phyloP scores from a whole-genome alignment of 2,113 vertebrate species.

The Furnarius figulus region DNA sequence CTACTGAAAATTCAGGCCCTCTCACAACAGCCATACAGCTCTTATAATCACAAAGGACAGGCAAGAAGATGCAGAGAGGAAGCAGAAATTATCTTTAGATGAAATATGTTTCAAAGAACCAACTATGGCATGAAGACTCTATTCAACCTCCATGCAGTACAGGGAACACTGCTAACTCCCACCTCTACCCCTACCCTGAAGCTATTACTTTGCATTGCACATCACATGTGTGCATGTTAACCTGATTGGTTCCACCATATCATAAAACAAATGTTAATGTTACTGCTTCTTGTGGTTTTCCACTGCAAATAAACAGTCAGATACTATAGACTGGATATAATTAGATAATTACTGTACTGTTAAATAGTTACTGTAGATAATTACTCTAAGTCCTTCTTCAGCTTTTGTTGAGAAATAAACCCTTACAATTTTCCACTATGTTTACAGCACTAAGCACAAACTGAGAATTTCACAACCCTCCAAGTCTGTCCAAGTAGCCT shows the following conservation, averaged over 20 bases:
- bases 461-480: neutral
- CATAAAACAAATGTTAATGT: neutral
- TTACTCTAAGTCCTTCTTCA: neutral
- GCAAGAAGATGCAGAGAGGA: rapidly evolving
- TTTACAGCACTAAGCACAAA: neutral
- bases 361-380: neutral
- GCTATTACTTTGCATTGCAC: neutral
- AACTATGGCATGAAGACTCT: neutral
- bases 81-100: neutral
- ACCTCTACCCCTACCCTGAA: neutral
- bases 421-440: neutral
- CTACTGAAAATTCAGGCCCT: neutral
- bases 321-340: neutral
- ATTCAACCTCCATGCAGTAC: neutral
- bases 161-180: neutral
- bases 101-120: neutral
- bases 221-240: neutral
- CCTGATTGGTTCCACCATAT: neutral
- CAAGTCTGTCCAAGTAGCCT: neutral
- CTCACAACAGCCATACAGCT: neutral
- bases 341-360: neutral
- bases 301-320: neutral
- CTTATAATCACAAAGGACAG: neutral
- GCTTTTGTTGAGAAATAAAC: neutral
- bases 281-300: neutral